Evolutionary conservation across 2,797 vertebrate genomes (phyloP).

Genomic region (Propithecus perrieri): DNA sequence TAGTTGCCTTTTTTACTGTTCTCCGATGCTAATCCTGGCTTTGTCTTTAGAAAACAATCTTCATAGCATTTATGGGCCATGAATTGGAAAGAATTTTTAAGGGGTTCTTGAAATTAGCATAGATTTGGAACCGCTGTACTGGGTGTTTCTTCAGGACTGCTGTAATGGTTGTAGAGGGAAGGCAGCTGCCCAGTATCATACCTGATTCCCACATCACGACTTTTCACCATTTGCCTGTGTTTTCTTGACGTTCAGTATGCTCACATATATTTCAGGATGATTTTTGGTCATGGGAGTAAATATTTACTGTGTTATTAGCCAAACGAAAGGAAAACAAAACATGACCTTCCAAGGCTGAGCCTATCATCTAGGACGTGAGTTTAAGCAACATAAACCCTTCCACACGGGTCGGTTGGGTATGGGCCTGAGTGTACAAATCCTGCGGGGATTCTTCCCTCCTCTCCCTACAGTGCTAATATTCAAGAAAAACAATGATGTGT

Average conservation of each 20-base stretch:
- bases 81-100: neutral
- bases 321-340: slow-evolving; percentile 62
- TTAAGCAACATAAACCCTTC: slow-evolving; percentile 40
- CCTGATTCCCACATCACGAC: neutral
- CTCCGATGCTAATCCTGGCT: neutral
- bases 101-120: neutral
- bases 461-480: slow-evolving; percentile 62
- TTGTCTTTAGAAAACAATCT: neutral
- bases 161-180: neutral
- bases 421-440: slow-evolving; percentile 42
- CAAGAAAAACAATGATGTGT: slow-evolving; percentile 75
- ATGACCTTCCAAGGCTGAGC: slow-evolving; percentile 60
- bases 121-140: neutral
- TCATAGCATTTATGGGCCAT: neutral
- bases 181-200: neutral
- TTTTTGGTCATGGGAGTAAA: slow-evolving; percentile 65
- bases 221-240: neutral
- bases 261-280: slow-evolving; percentile 48
- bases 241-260: slow-evolving; percentile 41
- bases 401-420: slow-evolving; percentile 9
- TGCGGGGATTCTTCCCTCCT: slow-evolving; percentile 42
- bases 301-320: slow-evolving; percentile 66
- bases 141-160: neutral
- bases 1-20: neutral
- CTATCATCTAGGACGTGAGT: slow-evolving; percentile 6